Conservation (phyloP, 2,113 vertebrate species). For the Sisor rabdophorus region DNA sequence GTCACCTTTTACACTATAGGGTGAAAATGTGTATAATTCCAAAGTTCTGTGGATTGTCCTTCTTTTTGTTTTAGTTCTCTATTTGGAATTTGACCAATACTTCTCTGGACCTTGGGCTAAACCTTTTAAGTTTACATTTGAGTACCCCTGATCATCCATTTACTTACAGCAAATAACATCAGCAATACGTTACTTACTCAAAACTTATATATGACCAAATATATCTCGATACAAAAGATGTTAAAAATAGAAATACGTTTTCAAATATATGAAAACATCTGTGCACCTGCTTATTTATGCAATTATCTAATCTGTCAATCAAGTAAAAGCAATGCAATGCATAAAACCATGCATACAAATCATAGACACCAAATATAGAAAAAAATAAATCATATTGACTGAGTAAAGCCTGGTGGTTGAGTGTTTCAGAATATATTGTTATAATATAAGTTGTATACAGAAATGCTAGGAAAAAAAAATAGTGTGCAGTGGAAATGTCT, state of each 20-base stretch:
- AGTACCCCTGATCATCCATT: no score
- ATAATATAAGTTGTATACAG: not conserved
- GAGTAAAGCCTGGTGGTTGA: not conserved
- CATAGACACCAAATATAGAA: not conserved
- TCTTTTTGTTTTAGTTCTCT: no score
- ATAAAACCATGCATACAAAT: not conserved
- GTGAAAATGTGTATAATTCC: no score
- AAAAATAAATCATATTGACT: not conserved
- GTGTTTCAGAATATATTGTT: not conserved
- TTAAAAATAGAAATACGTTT: no score
- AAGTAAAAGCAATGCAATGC: not conserved
- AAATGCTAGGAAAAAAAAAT: not conserved
- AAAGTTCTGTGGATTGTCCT: no score
- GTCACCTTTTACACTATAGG: no score
- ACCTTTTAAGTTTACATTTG: no score
- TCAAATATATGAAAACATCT: no score
- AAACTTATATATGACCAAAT: not conserved
- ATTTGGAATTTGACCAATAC: no score
- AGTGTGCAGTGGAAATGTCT: not conserved
- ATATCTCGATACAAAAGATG: no score
- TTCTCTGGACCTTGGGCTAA: no score
- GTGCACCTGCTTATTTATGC: conserved; percentile 2
- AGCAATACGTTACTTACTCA: not conserved
- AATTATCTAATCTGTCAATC: conserved; percentile 7
- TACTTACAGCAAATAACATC: not conserved